phyloP scores from a whole-genome alignment of 2,797 vertebrate genomes.

The Coccyzus lansbergi region DNA sequence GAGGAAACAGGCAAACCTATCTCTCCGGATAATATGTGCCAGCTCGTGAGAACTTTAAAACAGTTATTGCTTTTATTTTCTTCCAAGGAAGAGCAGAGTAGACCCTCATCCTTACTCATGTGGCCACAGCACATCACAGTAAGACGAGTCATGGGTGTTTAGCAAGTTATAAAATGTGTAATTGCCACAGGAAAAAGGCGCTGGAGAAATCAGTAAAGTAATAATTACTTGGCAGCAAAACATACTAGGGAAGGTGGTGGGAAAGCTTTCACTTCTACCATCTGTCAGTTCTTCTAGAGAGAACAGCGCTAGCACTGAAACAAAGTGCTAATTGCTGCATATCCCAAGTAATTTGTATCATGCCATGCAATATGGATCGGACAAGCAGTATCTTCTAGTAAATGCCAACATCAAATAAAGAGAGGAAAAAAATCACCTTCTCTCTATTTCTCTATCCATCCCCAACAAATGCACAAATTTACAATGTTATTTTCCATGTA shows the following conservation, averaged over 20 bases:
- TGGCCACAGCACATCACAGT: neutral
- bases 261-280: conserved; percentile 45
- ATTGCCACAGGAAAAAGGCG: conserved; percentile 2
- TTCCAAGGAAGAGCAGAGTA: conserved; percentile 39
- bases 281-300: conserved; percentile 52
- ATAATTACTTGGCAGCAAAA: conserved; percentile 64
- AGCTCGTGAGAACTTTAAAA: conserved; percentile 25
- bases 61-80: conserved; percentile 56
- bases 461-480: neutral
- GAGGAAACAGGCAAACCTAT: conserved; percentile 25
- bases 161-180: neutral
- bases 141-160: conserved; percentile 18
- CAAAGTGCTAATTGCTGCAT: conserved; percentile 39
- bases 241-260: conserved; percentile 14
- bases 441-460: neutral
- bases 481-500: neutral
- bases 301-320: conserved; percentile 5
- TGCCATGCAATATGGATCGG: conserved; percentile 30
- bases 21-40: conserved; percentile 8
- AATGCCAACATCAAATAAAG: conserved; percentile 56
- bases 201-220: conserved; percentile 22
- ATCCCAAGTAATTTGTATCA: conserved; percentile 67
- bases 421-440: neutral
- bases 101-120: conserved; percentile 23
- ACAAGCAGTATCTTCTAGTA: conserved; percentile 43